These are phyloP conservation scores for Muraenolepis orangiensis DNA, from an alignment of 2,797 vertebrate species.

Conservation along the genomic window DNA sequence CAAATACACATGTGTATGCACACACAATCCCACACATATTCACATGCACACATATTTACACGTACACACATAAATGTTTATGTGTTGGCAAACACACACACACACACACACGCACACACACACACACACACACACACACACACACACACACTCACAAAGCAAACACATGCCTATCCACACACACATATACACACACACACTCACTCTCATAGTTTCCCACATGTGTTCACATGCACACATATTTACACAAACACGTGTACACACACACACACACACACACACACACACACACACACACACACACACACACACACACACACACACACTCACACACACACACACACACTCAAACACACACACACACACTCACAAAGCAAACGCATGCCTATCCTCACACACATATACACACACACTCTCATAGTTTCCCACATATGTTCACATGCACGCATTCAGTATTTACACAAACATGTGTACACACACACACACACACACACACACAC, in stretches of 20 bases:
- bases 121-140: background rate
- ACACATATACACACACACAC: background rate
- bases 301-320: background rate
- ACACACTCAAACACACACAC: background rate
- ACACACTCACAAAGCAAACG: background rate
- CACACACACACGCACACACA: background rate
- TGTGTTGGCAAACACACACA: background rate
- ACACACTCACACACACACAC: background rate
- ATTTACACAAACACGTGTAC: too few relatives aligned
- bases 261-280: too few relatives aligned
- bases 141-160: background rate
- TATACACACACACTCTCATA: background rate
- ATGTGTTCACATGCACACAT: too few relatives aligned
- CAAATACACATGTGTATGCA: too few relatives aligned
- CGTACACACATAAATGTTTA: background rate
- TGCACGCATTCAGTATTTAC: background rate
- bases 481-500: too few relatives aligned
- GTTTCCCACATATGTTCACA: background rate
- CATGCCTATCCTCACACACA: background rate
- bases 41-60: too few relatives aligned
- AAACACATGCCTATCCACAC: background rate
- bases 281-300: too few relatives aligned
- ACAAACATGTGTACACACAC: background rate
- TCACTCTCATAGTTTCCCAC: background rate
- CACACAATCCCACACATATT: background rate